Base-by-base conservation (phyloP, 2,888 invertebrate genomes). In the Volucella zonaria region DNA sequence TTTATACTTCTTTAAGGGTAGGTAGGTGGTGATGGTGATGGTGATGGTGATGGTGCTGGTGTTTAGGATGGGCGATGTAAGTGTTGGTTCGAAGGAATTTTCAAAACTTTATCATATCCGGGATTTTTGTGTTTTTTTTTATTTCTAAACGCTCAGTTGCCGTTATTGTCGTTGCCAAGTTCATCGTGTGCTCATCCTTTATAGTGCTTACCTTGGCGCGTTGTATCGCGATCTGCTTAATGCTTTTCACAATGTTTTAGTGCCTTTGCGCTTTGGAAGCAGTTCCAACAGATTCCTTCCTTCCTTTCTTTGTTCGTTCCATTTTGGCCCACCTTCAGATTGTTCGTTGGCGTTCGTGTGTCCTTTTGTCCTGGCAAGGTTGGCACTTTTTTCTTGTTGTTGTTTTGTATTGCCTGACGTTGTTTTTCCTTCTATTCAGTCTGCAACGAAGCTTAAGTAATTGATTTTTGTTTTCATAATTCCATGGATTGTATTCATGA, bases 381-480 rank as follows among this genome's bases (percentile, higher is more conserved):
- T 51, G 58, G 68, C 18, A 68, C 51, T 76, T 40, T 62, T 54
- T 45, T 15, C 10, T 15, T 15, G 51, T 18, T 15, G 51, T 51
- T 14, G 51, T 15, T 23, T 23, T 23, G 23, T 23, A 23, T 23
- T 23, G 23, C 18, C 18, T 18, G 52, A 11, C 14, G n/a, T 52
- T 15, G 8, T 23, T 43, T 43, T 38, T 42, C 54, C 52, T 62
- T 15, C 59, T 70, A 11, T 61, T 54, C 67, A 61, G 52, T 66
- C 76, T 45, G 64, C 71, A 71, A 18, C 61, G 70, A 56, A 64
- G 77, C 78, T 82, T 73, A 78, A 78, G 82, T 82, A 82, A 82
- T 82, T 82, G 82, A 82, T 82, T 82, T 82, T 82, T 82, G 82
- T 78, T 82, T 82, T 74, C 78, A 78, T 82, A 78, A 82, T 62